A percentile compares a stretch with the other conserved stretches of the same genome.
phyloP scores from a whole-genome alignment of 1,140 invertebrate species.

The Bradynema listronoti region DNA sequence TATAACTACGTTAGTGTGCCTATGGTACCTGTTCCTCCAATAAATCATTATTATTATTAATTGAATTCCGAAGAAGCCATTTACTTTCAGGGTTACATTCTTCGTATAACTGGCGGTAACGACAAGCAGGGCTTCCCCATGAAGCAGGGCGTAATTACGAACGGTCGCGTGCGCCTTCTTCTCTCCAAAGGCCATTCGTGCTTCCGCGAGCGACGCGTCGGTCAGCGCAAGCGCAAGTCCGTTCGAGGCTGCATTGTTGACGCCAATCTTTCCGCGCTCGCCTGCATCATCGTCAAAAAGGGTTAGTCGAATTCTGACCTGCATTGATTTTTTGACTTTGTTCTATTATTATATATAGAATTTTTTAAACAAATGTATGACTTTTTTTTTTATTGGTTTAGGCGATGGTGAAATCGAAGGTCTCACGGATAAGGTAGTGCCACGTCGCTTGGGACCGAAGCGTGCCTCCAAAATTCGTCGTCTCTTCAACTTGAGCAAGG shows the following conservation, averaged over 20 bases:
- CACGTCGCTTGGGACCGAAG: constrained; percentile 92
- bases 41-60: no score
- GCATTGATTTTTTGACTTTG: constrained; percentile 4
- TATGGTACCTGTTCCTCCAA: no score
- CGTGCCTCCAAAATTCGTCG: constrained; percentile 94
- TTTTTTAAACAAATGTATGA: neutral
- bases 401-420: constrained; percentile 82
- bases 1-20: no score
- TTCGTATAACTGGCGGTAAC: constrained; percentile 90
- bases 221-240: constrained; percentile 95
- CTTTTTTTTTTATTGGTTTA: constrained; percentile 37
- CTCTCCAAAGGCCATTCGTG: constrained; percentile 94
- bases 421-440: constrained; percentile 86
- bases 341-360: neutral
- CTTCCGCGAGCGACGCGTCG: constrained; percentile 85
- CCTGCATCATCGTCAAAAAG: constrained; percentile 87
- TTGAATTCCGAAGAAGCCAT: no score
- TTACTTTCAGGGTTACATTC: constrained; percentile 75
- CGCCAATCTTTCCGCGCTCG: constrained; percentile 84
- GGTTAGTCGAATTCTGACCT: constrained; percentile 62
- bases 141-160: constrained; percentile 97
- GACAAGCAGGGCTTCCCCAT: constrained; percentile 99
- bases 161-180: constrained; percentile 86
- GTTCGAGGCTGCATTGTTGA: constrained; percentile 98
- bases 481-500: constrained; percentile 88